Evolutionary conservation across 2,888 invertebrate genomes (phyloP), one percentile per base, ranked within the genome.

Genomic region (Drosophila cyrtoloma): DNA sequence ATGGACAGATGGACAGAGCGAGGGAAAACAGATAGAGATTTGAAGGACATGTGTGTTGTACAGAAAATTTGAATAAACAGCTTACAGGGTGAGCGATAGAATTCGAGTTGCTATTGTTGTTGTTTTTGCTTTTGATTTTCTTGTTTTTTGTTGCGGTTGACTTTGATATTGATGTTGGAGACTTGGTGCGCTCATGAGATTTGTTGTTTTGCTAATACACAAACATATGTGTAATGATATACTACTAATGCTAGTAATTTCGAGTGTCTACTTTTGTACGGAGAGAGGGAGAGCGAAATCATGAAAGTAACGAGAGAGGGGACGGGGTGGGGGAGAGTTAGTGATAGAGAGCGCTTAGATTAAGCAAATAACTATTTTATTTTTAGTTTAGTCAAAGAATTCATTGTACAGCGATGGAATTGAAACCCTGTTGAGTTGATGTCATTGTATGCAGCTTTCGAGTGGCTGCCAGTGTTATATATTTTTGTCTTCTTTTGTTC

Each of bases 161-260:
- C 5, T 42, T 28, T 35, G 22, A 50, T 16, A 30, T 42, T 62
- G 28, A 64, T 68, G 52, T 60, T 53, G n/a, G 19, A 33, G 42
- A 61, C 30, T 35, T 39, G 10, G 78, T 72, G 78, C 72, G 67
- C 77, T 51, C 50, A 47, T 77, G 77, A 66, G 10, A 57, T 66
- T 81, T 77, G 60, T 55, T 44, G 26, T 37, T 59, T 1, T 58
- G 50, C 39, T 16, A 56, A 63, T 55, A 57, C 50, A 59, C 64
- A 51, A 33, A 71, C 47, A 35, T 39, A 44, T 56, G 56, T 60
- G 56, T 42, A n/a, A 64, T 72, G 63, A 35, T 63, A 52, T 56
- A 44, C 61, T 55, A 57, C 55, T 56, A 10, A 66, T 26, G 35
- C 26, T 37, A 62, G 37, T 59, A 7, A 28, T 55, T 35, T 51